Conservation (phyloP, 2,888 invertebrate species). For the Sphaerophoria taeniata region DNA sequence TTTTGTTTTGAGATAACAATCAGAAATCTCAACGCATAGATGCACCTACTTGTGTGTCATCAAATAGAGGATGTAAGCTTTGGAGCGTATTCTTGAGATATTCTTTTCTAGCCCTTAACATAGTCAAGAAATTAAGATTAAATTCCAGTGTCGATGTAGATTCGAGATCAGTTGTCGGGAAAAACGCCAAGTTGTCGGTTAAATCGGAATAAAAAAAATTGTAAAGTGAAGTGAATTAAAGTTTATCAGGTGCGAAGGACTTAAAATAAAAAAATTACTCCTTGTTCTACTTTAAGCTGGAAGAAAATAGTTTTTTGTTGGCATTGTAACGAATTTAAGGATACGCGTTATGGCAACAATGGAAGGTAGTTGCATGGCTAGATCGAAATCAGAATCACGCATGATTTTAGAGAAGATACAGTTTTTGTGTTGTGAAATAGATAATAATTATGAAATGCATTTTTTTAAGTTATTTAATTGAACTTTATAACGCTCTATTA, state of each 20-base stretch:
- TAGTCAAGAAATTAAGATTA: constrained; percentile 53
- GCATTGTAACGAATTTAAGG: constrained; percentile 11
- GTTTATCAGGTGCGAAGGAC: constrained; percentile 24
- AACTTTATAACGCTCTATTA: background rate
- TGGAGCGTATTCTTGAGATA: constrained; percentile 56
- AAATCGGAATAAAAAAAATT: background rate
- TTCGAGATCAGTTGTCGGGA: constrained; percentile 60
- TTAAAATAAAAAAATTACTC: background rate
- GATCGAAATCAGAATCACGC: constrained; percentile 13
- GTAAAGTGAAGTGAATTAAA: constrained; percentile 2
- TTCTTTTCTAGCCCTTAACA: constrained; percentile 14
- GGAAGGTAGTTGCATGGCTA: constrained; percentile 59
- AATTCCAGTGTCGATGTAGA: constrained; percentile 51
- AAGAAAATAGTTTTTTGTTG: background rate
- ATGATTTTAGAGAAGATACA: constrained; percentile 2
- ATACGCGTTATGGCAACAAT: constrained; percentile 37
- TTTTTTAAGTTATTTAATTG: background rate
- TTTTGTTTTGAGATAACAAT: constrained; percentile 20
- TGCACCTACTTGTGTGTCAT: constrained; percentile 17
- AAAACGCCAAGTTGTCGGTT: constrained; percentile 42
- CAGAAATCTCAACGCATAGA: constrained; percentile 26
- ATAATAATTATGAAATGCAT: constrained; percentile 21
- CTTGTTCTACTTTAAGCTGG: background rate
- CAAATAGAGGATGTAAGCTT: constrained; percentile 17
- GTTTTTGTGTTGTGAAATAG: constrained; percentile 11